Evolutionary conservation across 2,113 vertebrate species (phyloP), one percentile per base, ranked within the genome.

Genomic region (Myotis yumanensis): DNA sequence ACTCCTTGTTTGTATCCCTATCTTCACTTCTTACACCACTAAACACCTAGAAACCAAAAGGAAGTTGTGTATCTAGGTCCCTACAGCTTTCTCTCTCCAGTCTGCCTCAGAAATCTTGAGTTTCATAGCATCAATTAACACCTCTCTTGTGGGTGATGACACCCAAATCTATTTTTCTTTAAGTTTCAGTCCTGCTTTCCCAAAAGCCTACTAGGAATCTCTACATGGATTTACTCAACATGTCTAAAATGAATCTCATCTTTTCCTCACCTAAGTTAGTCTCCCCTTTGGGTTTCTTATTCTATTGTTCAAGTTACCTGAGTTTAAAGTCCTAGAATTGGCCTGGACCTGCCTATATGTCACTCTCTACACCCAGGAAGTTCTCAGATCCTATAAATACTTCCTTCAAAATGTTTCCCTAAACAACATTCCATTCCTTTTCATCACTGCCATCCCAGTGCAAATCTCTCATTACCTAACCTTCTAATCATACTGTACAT

Each of bases 371-470:
- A 84, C 46, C 57, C 82, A 51, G 15, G 71, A 82, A 91, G 32
- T 68, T 91, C 62, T 80, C 62, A 43, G 35, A 71, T 86, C 68
- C 77, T 89, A 89, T 91, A 93, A 93, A 90, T 71, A 82, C 20
- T 75, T 82, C 66, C 68, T 94, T 93, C 62, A 85, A 68, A 96
- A 90, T 52, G 8, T 59, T 92, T 82, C 40, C 81, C 5, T 86
- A 88, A 95, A 84, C 84, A 94, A 81, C 84, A 94, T 95, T 95
- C 57, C 89, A 66, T 90, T 94, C 69, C 35, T 83, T 83, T 96
- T 91, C 52, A 94, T 93, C 92, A 90, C 30, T 93, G 89, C 82
- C 86, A 92, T 76, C 37, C 68, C n/a, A 66, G 11, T 62, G 46
- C n/a, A 79, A 40, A 62, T 81, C 66, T 52, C 15, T 94, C 23